Evolutionary conservation across 2,113 vertebrate genomes (phyloP), one percentile per base, ranked within the genome.

Genomic region (Genyomyrus donnyi): DNA sequence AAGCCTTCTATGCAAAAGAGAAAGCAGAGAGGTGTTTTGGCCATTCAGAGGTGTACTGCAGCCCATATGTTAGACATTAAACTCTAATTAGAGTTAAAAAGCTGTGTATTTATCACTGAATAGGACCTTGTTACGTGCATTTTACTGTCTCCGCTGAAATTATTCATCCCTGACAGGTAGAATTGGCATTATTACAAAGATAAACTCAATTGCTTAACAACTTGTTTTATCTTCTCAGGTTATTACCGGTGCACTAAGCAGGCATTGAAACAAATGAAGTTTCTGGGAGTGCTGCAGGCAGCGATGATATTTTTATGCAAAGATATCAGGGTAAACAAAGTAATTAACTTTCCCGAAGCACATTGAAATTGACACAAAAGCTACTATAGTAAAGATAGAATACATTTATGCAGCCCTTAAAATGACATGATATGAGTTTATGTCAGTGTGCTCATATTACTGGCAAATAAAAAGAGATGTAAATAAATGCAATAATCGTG

Each of bases 71-170:
- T 95, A 93, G 88, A 91, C 95, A 96, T 96, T 96, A 96, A 93
- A 93, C 91, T 93, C 95, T 96, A 96, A 96, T 96, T 96, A 92
- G 93, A 94, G 93, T 93, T 95, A 94, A 96, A 95, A 91, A 95
- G 93, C 91, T 62, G 89, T 3, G 90, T 93, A 93, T 95, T 96
- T 95, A 95, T 93, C 92, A 88, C 94, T 91, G 93, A 95, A 92
- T 93, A 93, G 94, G 92, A 91, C 93, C 94, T 95, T 93, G 94
- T 95, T 96, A 95, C 93, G 93, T 94, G 91, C 94, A 93, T 94
- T 96, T 96, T 95, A 95, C 95, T 95, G 95, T 96, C 94, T 95
- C 93, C 92, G 91, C 91, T 92, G 94, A 96, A 94, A 95, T 96
- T 94, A 94, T 95, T 96, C 94, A 96, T 94, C 93, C 93, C 93